Evolutionary conservation across 1,140 invertebrate genomes (phyloP).

Genomic region (Zaprionus kolodkinae): DNA sequence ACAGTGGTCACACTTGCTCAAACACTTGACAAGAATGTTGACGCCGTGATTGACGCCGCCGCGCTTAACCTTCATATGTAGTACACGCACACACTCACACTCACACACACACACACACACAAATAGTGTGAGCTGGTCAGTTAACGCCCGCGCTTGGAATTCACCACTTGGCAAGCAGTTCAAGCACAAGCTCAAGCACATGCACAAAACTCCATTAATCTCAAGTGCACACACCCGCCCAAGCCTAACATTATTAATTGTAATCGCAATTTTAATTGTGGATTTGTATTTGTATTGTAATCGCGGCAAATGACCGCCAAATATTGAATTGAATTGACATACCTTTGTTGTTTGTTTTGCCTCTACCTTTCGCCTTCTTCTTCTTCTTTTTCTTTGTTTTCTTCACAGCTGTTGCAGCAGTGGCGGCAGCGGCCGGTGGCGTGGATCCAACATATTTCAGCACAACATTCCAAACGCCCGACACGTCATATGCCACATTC

Average conservation of each 20-base stretch:
- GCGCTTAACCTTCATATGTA: conserved; percentile 61
- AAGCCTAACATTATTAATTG: conserved; percentile 60
- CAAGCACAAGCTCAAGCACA: conserved; percentile 20
- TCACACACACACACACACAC: background rate
- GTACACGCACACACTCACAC: background rate
- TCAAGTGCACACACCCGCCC: conserved; percentile 66
- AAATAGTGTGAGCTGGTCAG: conserved; percentile 14
- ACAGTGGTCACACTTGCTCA: conserved; percentile 47
- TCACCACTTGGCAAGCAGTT: conserved; percentile 57
- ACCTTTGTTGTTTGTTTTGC: background rate
- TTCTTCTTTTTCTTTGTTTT: conserved; percentile 3
- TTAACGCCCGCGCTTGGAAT: conserved; percentile 75
- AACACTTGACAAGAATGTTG: conserved; percentile 55
- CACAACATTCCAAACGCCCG: conserved; percentile 71
- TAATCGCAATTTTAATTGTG: conserved; percentile 16
- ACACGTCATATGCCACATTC: conserved; percentile 71
- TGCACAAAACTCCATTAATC: conserved; percentile 52
- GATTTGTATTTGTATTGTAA: conserved; percentile 10
- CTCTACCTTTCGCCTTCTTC: conserved; percentile 30
- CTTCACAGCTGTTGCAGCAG: conserved; percentile 50
- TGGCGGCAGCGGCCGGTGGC: conserved; percentile 56
- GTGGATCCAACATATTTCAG: conserved; percentile 67
- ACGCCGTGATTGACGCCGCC: conserved; percentile 57
- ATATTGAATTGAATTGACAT: conserved; percentile 34
- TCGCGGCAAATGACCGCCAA: conserved; percentile 29